Percentiles rank a stretch among this genome's conserved stretches.
Conservation (phyloP, 2,888 invertebrate species). For the Eupithecia centaureata region DNA sequence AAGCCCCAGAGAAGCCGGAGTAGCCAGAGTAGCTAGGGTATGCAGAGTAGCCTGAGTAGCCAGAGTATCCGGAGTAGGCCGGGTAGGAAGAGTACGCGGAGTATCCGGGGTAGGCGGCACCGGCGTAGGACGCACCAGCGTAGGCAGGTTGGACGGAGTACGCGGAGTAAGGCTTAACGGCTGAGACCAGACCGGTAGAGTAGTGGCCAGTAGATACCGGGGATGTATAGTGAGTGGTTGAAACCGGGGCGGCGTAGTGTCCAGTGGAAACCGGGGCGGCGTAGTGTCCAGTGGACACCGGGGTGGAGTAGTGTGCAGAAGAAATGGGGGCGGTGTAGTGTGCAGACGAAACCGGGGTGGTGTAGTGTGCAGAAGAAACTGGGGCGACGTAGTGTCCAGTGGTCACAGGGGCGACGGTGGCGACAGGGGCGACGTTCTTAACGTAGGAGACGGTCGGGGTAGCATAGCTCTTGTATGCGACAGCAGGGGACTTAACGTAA, state of each 20-base stretch:
- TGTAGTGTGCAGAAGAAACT: slow-evolving; percentile 8
- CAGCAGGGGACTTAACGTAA: background rate
- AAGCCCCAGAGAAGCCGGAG: slow-evolving; percentile 22
- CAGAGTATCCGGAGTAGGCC: slow-evolving; percentile 6
- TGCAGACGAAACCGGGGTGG: slow-evolving; percentile 6
- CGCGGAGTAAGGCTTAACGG: slow-evolving; percentile 26
- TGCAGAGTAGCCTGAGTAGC: slow-evolving; percentile 14
- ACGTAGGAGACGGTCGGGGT: slow-evolving; percentile 23
- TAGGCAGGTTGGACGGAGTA: slow-evolving; percentile 20
- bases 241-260: slow-evolving; percentile 16
- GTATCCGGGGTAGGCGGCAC: slow-evolving; percentile 15
- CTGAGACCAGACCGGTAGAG: background rate
- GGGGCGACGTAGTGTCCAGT: slow-evolving; percentile 18
- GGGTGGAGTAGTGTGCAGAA: background rate
- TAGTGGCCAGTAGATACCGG: slow-evolving; percentile 1
- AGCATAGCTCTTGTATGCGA: slow-evolving; percentile 1
- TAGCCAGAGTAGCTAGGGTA: slow-evolving; percentile 35
- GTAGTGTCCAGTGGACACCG: slow-evolving; percentile 11
- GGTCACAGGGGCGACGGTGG: slow-evolving; percentile 7
- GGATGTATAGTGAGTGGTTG: background rate
- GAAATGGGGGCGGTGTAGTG: background rate
- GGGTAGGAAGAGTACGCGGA: slow-evolving; percentile 24
- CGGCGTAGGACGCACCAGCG: slow-evolving; percentile 17
- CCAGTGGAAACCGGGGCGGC: slow-evolving; percentile 11
- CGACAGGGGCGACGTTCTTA: slow-evolving; percentile 16